phyloP scores from a whole-genome alignment of 2,113 vertebrate genomes.

The Colinus virginianus region DNA sequence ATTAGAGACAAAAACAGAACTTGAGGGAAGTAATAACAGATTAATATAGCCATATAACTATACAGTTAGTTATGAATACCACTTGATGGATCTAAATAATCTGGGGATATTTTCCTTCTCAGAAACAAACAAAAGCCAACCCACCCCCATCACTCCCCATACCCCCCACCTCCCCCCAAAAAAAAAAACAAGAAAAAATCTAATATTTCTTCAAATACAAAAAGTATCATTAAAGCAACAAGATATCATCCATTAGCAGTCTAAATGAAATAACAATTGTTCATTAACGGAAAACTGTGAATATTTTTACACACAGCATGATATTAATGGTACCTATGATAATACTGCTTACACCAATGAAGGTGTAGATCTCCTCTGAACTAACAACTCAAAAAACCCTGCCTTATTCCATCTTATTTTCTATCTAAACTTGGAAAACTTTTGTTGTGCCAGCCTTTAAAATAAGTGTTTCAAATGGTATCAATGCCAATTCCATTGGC shows the following conservation, averaged over 20 bases:
- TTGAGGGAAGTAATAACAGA: conserved; percentile 2
- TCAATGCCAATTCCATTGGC: conserved; percentile 3
- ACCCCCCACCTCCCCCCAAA: too few species aligned
- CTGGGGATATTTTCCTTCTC: not conserved
- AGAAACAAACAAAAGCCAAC: not conserved
- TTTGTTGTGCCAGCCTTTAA: not conserved
- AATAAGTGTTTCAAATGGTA: conserved; percentile 32
- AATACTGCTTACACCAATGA: not conserved
- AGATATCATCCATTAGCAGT: not conserved
- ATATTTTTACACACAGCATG: not conserved
- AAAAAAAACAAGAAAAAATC: too few species aligned
- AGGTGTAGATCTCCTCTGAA: not conserved
- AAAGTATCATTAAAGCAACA: not conserved
- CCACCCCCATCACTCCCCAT: too few species aligned
- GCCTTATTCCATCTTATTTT: not conserved
- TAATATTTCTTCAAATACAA: not conserved
- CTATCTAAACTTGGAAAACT: not conserved
- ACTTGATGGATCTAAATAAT: conserved; percentile 2
- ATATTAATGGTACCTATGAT: not conserved
- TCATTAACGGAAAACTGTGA: not conserved
- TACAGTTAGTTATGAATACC: not conserved
- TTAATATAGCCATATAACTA: not conserved
- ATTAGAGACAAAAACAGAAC: not conserved
- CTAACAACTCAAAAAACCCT: not conserved
- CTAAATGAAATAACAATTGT: not conserved